Evolutionary conservation across 2,113 vertebrate genomes (phyloP), one percentile per base, ranked within the genome.

Genomic region (Cynopterus brachyotis): DNA sequence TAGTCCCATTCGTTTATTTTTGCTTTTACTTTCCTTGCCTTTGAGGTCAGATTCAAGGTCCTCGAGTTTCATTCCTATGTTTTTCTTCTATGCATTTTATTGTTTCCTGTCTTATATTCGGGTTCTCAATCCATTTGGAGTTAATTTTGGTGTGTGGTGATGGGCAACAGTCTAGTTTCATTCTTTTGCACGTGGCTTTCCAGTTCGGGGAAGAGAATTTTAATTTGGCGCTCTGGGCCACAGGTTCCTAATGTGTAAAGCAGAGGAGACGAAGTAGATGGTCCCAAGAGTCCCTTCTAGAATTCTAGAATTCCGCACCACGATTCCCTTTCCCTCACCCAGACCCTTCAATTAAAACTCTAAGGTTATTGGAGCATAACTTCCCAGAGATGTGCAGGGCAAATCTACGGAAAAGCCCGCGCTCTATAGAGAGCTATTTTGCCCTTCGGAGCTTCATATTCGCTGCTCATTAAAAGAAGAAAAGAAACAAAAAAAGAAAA

Each of bases 391-490:
- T 78, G 19, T 13, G 40, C 47, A 50, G 82, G 37, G 72, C 69
- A 53, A 69, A 80, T 37, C 64, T 22, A 2, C 1, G 0, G 94
- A 72, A 78, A 78, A 73, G 90, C 55, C 70, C 45, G n/a, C 30
- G 73, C 22, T 88, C 94, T 76, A 91, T 66, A 57, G 91, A 32
- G 91, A 93, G 57, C 72, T 3, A 0, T 89, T 86, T 42, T 0
- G 5, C 13, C 81, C 66, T 76, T 69, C 4, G 6, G 42, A 78
- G 81, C 28, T 84, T 47, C 91, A 5, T 75, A 53, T 89, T 79
- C 69, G 81, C 79, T 94, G 70, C 53, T 96, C 88, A 69, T 95
- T 94, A 95, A 92, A 84, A 91, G 67, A 66, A 81, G 81, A 28
- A 57, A 28, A 75, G 16, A 26, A 37, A 32, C 19, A 28, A n/a